Evolutionary conservation across 1,140 invertebrate genomes (phyloP).

Genomic region (Dinothrombium tinctorium): DNA sequence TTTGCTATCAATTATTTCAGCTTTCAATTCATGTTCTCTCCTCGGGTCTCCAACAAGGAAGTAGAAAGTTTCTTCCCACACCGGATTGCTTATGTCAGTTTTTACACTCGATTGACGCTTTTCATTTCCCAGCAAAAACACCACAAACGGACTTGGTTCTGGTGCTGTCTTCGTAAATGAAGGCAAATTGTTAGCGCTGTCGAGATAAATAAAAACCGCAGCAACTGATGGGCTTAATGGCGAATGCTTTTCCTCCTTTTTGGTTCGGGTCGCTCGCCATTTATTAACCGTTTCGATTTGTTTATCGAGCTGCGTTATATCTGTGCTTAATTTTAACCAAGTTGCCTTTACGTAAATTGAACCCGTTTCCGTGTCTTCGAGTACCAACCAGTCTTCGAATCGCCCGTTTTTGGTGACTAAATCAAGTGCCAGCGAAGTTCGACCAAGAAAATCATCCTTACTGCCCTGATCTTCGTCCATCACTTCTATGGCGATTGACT

Average conservation of each 20-base stretch:
- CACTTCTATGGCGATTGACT: slow-evolving; percentile 46
- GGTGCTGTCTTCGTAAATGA: slow-evolving; percentile 30
- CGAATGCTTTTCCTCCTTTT: slow-evolving; percentile 1
- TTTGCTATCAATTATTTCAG: slow-evolving; percentile 59
- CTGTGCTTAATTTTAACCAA: slow-evolving; percentile 55
- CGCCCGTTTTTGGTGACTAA: neutral
- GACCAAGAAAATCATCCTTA: slow-evolving; percentile 54
- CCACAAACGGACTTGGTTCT: slow-evolving; percentile 22
- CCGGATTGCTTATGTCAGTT: slow-evolving; percentile 26
- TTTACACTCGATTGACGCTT: slow-evolving; percentile 17
- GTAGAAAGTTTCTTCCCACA: slow-evolving; percentile 47
- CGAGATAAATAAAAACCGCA: slow-evolving; percentile 56
- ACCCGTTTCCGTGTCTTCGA: slow-evolving; percentile 81
- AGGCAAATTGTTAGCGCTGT: slow-evolving; percentile 73
- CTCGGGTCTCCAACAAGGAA: slow-evolving; percentile 67
- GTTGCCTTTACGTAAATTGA: slow-evolving; percentile 60
- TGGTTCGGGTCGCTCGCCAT: neutral
- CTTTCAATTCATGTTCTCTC: slow-evolving; percentile 52
- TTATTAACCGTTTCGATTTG: slow-evolving; percentile 6
- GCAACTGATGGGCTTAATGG: slow-evolving; percentile 11
- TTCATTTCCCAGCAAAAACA: slow-evolving; percentile 19
- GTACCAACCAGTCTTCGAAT: slow-evolving; percentile 44
- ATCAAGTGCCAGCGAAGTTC: slow-evolving; percentile 22
- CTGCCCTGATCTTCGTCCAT: slow-evolving; percentile 57
- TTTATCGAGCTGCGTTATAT: slow-evolving; percentile 28